Base-by-base conservation (phyloP, 2,888 invertebrate genomes). In the Mythimna loreyi region DNA sequence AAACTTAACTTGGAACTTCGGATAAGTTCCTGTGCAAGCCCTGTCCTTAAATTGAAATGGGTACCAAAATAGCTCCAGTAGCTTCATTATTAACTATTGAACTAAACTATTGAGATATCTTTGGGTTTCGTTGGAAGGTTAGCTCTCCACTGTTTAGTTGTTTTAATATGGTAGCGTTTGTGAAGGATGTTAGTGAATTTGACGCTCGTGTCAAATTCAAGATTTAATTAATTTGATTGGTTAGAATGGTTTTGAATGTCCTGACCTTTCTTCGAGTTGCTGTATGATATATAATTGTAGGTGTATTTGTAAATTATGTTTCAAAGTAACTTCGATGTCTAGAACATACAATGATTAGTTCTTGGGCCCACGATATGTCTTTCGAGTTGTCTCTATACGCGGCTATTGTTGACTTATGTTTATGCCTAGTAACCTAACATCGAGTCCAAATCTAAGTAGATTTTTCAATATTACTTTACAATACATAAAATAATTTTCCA, bases 11-110 rank as follows among this genome's bases (percentile, higher is more conserved):
- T 86, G 85, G 81, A 79, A 93, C 90, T 94, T 92, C 6, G 90
- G 87, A 89, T 90, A 93, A 94, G 92, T 93, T 93, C 91, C 91
- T 87, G 89, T 87, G 87, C 91, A 91, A 91, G 90, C 87, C 91
- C 89, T 92, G 92, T 92, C 92, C 92, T 91, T 91, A 91, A 94
- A 94, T 94, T 94, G 93, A 93, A 95, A 94, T 92, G 91, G 92
- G 92, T 91, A 92, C 91, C 89, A 89, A 92, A 94, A 93, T 92
- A 92, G 89, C 91, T 90, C 78, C 78, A 89, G 90, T 92, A 88
- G 89, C 86, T 91, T 90, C 89, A 89, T 92, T 92, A 91, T 91
- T 90, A 92, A 91, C 88, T 90, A 89, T 89, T 86, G 85, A 89
- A 89, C 86, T 84, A 69, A 86, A 87, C 86, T 89, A 88, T 87